Evolutionary conservation across 1,140 invertebrate species (phyloP).

Genomic region (Laodelphax striatellus): DNA sequence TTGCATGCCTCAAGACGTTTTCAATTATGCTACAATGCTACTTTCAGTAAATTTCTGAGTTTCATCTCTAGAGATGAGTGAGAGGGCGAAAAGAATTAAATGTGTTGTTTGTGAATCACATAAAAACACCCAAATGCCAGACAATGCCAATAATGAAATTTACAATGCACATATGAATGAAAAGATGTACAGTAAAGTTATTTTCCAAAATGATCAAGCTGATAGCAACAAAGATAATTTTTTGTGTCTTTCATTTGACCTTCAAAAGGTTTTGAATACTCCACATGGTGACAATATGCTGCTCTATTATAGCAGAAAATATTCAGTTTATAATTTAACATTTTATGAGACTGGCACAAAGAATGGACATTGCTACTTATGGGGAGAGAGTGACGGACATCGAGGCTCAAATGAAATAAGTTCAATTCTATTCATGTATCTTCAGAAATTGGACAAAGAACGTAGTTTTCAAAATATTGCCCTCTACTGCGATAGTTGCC

Average conservation of each 20-base stretch:
- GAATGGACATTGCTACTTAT: slow-evolving; percentile 14
- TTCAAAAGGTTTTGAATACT: slow-evolving; percentile 16
- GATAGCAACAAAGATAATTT: not conserved
- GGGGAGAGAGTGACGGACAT: slow-evolving; percentile 15
- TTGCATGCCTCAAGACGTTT: too few relatives aligned
- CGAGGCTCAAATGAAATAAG: not conserved
- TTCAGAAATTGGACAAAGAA: slow-evolving; percentile 9
- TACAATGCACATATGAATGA: not conserved
- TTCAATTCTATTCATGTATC: slow-evolving; percentile 14
- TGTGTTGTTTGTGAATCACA: too few relatives aligned
- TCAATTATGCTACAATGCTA: too few relatives aligned
- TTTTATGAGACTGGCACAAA: slow-evolving; percentile 18
- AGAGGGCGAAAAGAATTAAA: too few relatives aligned
- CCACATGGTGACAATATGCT: slow-evolving; percentile 21
- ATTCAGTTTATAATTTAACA: slow-evolving; percentile 18
- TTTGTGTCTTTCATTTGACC: not conserved
- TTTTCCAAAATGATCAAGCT: not conserved
- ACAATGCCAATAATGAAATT: too few relatives aligned
- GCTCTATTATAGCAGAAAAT: slow-evolving; percentile 18
- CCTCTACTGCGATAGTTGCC: slow-evolving; percentile 22
- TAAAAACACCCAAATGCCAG: too few relatives aligned
- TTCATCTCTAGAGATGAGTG: too few relatives aligned
- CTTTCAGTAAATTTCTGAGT: too few relatives aligned
- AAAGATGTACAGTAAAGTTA: not conserved
- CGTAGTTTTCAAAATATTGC: slow-evolving; percentile 7